Percentiles rank a stretch among this genome's conserved stretches.
Conservation (phyloP, 2,113 vertebrate species). For the Rhea pennata region DNA sequence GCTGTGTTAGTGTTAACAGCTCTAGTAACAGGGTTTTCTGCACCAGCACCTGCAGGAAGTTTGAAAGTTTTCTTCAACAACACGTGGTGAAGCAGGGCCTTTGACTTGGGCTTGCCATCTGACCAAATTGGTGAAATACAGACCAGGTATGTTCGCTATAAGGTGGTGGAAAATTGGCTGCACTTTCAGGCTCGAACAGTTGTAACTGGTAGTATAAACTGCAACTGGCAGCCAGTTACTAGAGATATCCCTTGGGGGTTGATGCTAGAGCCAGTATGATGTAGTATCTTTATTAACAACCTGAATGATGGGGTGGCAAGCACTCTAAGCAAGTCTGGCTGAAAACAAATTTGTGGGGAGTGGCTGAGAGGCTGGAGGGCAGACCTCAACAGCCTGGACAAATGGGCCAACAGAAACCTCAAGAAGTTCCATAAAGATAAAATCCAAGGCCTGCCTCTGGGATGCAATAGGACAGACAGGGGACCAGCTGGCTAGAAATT, state of each 20-base stretch:
- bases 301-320: not conserved
- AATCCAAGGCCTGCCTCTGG: not conserved
- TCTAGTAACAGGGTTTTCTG: not conserved
- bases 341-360: not conserved
- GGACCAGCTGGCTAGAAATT: not conserved
- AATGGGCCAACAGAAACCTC: not conserved
- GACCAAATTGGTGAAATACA: not conserved
- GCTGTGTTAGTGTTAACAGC: not conserved
- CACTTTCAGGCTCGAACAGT: not conserved
- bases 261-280: not conserved
- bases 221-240: not conserved
- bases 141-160: not conserved
- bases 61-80: not conserved
- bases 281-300: not conserved
- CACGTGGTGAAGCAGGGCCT: not conserved
- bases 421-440: not conserved
- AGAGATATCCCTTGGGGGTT: not conserved
- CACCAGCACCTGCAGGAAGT: not conserved
- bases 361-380: not conserved
- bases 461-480: not conserved
- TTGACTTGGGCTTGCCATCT: not conserved
- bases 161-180: not conserved
- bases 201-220: not conserved
- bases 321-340: not conserved
- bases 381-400: not conserved